Conservation (phyloP, 1,140 invertebrate species). For the Brachionus angularis region DNA sequence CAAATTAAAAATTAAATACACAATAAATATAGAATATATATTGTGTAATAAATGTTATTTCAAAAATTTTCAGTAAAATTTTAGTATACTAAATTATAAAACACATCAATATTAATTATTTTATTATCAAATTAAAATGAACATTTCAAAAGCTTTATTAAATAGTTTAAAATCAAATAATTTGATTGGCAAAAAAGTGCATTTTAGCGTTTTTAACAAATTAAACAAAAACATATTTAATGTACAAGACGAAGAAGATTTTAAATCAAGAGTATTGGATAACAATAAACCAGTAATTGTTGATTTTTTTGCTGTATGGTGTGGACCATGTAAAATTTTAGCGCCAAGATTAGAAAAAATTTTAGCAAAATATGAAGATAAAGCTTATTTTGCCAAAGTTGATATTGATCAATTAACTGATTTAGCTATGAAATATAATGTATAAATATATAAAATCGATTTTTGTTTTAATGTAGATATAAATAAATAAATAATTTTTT, state of each 20-base stretch:
- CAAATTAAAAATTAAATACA: no score
- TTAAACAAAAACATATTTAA: slow-evolving; percentile 19
- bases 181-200: background rate
- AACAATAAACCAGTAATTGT: slow-evolving; percentile 35
- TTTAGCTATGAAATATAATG: slow-evolving; percentile 8
- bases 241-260: slow-evolving; percentile 38
- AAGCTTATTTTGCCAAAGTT: slow-evolving; percentile 40
- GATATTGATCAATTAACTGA: slow-evolving; percentile 31
- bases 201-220: background rate
- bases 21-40: no score
- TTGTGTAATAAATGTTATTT: no score
- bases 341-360: slow-evolving; percentile 41
- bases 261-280: slow-evolving; percentile 36
- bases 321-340: slow-evolving; percentile 41
- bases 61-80: no score
- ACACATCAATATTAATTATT: no score
- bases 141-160: background rate
- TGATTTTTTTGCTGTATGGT: slow-evolving; percentile 35
- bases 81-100: no score
- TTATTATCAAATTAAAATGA: no score
- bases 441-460: background rate
- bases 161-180: background rate
- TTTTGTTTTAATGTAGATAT: background rate
- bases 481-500: no score
- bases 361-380: slow-evolving; percentile 6